These are phyloP conservation scores for Drosophila equinoxialis DNA, from an alignment of 1,140 invertebrate genomes.

Conservation along the genomic window DNA sequence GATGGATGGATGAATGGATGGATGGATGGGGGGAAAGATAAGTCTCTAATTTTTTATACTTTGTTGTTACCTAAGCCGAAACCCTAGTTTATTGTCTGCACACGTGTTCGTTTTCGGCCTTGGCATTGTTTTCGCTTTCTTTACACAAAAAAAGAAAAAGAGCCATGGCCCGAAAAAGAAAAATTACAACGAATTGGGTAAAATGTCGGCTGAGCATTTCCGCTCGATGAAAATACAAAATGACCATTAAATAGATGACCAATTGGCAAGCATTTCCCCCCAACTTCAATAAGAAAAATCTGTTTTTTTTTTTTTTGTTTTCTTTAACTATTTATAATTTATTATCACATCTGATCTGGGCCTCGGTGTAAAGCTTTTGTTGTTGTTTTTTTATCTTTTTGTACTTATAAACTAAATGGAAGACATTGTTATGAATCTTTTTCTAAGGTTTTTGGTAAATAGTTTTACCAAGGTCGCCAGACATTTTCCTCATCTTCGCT, in stretches of 20 bases:
- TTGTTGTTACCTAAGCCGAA: conserved; percentile 45
- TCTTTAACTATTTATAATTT: conserved; percentile 60
- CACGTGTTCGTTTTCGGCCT: conserved; percentile 74
- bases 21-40: conserved; percentile 34
- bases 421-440: conserved; percentile 10
- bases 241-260: conserved; percentile 12
- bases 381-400: conserved; percentile 3
- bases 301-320: conserved; percentile 55
- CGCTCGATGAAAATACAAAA: conserved; percentile 36
- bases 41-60: conserved; percentile 69
- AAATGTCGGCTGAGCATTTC: conserved; percentile 36
- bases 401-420: conserved; percentile 17
- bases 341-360: conserved; percentile 63
- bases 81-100: conserved; percentile 70
- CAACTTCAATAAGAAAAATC: conserved; percentile 14
- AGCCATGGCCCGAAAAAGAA: background rate
- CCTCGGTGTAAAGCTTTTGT: conserved; percentile 13
- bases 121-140: conserved; percentile 79
- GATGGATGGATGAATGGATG: background rate
- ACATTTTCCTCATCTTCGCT: conserved; percentile 85
- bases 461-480: conserved; percentile 87
- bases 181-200: conserved; percentile 45
- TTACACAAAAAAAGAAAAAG: conserved; percentile 36
- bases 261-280: background rate
- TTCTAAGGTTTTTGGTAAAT: background rate